These are phyloP conservation scores for Protonibea diacanthus DNA, from an alignment of 2,797 vertebrate genomes.

Conservation along the genomic window DNA sequence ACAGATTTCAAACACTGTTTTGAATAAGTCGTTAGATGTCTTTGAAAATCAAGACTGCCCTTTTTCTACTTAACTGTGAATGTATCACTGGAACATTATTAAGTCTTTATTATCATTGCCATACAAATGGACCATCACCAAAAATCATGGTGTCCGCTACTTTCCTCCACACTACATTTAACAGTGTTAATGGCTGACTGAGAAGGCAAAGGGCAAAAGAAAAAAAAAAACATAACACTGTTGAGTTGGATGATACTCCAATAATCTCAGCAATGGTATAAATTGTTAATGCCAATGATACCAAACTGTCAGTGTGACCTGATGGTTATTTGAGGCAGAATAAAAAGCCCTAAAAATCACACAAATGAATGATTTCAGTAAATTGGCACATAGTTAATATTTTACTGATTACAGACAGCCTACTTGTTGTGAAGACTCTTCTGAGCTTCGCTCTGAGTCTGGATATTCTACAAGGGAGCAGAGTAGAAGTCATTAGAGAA, in stretches of 20 bases:
- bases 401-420: constrained; percentile 3
- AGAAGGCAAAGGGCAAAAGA: background rate
- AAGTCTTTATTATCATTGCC: background rate
- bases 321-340: background rate
- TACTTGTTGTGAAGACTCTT: background rate
- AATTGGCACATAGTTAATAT: background rate
- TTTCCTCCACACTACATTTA: background rate
- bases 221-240: background rate
- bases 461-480: background rate
- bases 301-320: background rate
- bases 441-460: background rate
- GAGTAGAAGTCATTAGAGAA: background rate
- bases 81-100: background rate
- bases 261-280: background rate
- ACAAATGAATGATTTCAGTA: constrained; percentile 2
- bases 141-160: background rate
- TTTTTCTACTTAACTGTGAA: background rate
- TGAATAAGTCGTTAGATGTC: background rate
- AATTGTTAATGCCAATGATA: background rate
- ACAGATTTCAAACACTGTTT: background rate
- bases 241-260: background rate
- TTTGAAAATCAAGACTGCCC: background rate
- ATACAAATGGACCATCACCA: background rate
- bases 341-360: background rate
- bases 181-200: background rate